phyloP scores from a whole-genome alignment of 53 echinoderm and acorn worm genomes.

The Temnopleurus reevesii region DNA sequence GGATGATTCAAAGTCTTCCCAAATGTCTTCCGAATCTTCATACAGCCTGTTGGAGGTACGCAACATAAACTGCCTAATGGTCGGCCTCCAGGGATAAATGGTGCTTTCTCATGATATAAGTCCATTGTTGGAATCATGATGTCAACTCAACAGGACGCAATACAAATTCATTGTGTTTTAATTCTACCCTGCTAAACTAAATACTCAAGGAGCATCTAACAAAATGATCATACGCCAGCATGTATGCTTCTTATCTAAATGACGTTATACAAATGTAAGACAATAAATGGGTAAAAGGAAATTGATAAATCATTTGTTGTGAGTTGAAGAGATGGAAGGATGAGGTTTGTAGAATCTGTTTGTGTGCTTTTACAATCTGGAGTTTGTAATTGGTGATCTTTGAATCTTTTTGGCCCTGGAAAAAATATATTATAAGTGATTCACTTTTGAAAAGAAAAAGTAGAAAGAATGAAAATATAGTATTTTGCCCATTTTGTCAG shows the following conservation, averaged over 20 bases:
- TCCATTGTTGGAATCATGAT: conserved; percentile 27
- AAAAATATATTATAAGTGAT: background rate
- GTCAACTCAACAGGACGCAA: background rate
- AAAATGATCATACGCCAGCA: background rate
- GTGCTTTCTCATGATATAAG: conserved; percentile 44
- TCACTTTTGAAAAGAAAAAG: background rate
- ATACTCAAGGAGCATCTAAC: background rate
- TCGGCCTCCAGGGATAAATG: conserved; percentile 12
- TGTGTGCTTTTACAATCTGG: background rate
- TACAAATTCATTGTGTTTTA: background rate
- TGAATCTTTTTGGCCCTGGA: background rate
- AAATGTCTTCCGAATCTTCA: conserved; percentile 49
- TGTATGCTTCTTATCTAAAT: too few species aligned
- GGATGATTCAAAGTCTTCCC: conserved; percentile 46
- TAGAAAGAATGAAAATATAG: too few species aligned
- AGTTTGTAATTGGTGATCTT: background rate
- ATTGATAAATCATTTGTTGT: too few species aligned
- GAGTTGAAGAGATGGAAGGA: background rate
- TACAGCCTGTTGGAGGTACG: conserved; percentile 33
- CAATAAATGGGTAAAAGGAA: too few species aligned
- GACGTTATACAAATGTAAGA: too few species aligned
- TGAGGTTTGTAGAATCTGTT: background rate
- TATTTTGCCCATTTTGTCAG: background rate
- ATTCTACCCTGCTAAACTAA: background rate
- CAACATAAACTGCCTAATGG: background rate